These are phyloP conservation scores for Noctua pronuba DNA, from an alignment of 2,888 invertebrate species.

Conservation along the genomic window DNA sequence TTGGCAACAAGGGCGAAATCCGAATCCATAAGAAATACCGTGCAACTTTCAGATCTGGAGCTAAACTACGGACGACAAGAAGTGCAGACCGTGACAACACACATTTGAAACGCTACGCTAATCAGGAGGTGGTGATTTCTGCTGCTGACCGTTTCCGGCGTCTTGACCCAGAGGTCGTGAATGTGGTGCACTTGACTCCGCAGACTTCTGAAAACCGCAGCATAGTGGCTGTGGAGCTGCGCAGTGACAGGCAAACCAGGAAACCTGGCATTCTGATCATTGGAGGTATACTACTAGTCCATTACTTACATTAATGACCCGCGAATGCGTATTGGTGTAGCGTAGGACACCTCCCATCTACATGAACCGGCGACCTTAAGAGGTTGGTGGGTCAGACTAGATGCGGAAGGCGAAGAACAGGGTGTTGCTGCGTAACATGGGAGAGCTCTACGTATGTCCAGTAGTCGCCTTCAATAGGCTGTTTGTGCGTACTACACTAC, in stretches of 20 bases:
- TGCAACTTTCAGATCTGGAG: constrained; percentile 78
- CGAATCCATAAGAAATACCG: background rate
- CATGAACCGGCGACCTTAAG: background rate
- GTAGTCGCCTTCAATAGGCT: background rate
- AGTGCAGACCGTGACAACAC: constrained; percentile 65
- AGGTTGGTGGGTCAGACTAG: background rate
- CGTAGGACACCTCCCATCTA: background rate
- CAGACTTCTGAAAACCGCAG: constrained; percentile 78
- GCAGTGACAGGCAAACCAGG: constrained; percentile 80
- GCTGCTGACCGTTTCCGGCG: constrained; percentile 70
- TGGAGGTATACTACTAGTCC: constrained; percentile 72
- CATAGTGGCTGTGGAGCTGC: constrained; percentile 82
- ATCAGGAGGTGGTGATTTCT: constrained; percentile 68
- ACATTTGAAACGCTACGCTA: constrained; percentile 74
- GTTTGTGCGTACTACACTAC: background rate
- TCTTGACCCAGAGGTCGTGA: constrained; percentile 78
- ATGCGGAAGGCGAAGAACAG: background rate
- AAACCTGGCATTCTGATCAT: constrained; percentile 86
- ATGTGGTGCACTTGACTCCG: constrained; percentile 73
- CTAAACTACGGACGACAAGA: constrained; percentile 79
- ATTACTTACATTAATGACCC: background rate
- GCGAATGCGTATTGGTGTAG: background rate
- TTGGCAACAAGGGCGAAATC: background rate
- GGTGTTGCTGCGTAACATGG: background rate
- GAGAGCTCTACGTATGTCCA: background rate